Conservation (phyloP, 1,140 invertebrate species). For the Hylaeus volcanicus region DNA sequence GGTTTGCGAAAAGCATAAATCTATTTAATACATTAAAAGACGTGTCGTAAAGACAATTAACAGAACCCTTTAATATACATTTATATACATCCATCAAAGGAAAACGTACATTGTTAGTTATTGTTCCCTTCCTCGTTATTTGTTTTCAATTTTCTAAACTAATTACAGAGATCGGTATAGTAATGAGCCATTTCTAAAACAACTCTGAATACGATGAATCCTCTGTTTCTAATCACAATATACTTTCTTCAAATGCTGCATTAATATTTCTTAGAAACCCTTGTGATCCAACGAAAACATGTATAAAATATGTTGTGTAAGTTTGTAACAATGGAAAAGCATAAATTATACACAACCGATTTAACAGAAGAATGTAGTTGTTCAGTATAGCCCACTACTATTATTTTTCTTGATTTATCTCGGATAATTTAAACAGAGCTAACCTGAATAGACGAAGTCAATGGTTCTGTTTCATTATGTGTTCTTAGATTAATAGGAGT, state of each 20-base stretch:
- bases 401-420: slow-evolving; percentile 26
- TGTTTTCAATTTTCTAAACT: slow-evolving; percentile 21
- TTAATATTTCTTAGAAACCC: background rate
- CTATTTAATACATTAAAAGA: background rate
- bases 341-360: slow-evolving; percentile 35
- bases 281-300: slow-evolving; percentile 16
- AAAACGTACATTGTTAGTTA: slow-evolving; percentile 45
- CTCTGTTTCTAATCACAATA: slow-evolving; percentile 21
- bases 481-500: slow-evolving; percentile 66
- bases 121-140: slow-evolving; percentile 59
- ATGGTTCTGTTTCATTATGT: slow-evolving; percentile 70
- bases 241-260: background rate
- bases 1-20: slow-evolving; percentile 1
- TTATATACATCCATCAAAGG: background rate
- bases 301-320: slow-evolving; percentile 22
- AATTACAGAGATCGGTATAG: slow-evolving; percentile 51
- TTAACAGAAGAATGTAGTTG: slow-evolving; percentile 23
- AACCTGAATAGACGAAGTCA: slow-evolving; percentile 74
- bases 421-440: slow-evolving; percentile 72
- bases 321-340: slow-evolving; percentile 43
- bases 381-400: slow-evolving; percentile 52
- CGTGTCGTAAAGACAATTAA: slow-evolving; percentile 11
- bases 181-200: slow-evolving; percentile 48
- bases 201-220: slow-evolving; percentile 23
- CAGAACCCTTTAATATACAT: slow-evolving; percentile 4